These are phyloP conservation scores for Oligia latruncula DNA, from an alignment of 2,888 invertebrate species.

Conservation along the genomic window DNA sequence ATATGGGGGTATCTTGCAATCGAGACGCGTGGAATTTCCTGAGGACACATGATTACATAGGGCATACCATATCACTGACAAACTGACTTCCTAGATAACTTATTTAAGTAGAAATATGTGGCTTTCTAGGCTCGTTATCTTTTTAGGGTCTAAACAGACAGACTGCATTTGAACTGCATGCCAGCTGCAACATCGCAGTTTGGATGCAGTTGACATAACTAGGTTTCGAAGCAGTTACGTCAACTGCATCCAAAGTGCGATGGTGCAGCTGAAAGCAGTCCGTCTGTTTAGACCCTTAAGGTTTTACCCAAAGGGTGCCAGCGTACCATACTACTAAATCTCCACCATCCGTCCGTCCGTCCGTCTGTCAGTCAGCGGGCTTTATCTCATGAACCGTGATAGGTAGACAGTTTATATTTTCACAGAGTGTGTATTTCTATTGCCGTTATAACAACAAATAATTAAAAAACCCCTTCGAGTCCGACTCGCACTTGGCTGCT, in stretches of 20 bases:
- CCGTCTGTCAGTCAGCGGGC: background rate
- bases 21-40: background rate
- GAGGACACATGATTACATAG: conserved; percentile 8
- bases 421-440: background rate
- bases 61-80: background rate
- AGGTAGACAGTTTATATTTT: background rate
- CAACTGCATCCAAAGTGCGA: too few relatives aligned
- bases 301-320: too few relatives aligned
- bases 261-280: too few relatives aligned
- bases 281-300: background rate
- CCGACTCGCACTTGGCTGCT: background rate
- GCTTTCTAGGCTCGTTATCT: background rate
- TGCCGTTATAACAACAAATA: background rate
- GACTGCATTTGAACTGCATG: too few relatives aligned
- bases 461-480: too few relatives aligned
- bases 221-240: too few relatives aligned
- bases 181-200: too few relatives aligned
- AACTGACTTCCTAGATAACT: conserved; percentile 1
- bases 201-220: too few relatives aligned
- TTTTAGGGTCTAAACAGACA: background rate
- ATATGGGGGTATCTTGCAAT: background rate
- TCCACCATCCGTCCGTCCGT: background rate
- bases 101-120: background rate
- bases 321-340: background rate
- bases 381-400: background rate